Percentiles rank a stretch among this genome's conserved stretches.
Conservation (phyloP, 35 echinoderm and acorn worm species). For the Hemicentrotus pulcherrimus region DNA sequence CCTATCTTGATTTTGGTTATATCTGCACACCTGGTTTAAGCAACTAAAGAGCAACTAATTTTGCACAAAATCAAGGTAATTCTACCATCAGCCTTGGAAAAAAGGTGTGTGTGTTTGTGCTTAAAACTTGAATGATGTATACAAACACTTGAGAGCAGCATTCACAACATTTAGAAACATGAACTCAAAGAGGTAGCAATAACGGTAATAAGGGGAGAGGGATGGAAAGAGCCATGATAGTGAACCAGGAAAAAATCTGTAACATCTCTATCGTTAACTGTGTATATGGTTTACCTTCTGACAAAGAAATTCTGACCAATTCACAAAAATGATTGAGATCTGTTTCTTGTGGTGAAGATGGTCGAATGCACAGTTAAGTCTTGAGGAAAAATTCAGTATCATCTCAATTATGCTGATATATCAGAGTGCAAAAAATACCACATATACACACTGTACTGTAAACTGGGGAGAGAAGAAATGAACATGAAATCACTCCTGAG, state of each 20-base stretch:
- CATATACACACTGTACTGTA: not conserved
- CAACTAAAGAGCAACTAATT: not conserved
- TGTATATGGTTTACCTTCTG: not conserved
- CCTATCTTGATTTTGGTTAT: not conserved
- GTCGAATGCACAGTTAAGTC: not conserved
- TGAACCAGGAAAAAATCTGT: not conserved
- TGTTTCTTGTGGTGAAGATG: not conserved
- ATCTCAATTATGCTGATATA: not conserved
- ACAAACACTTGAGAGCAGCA: too few species aligned
- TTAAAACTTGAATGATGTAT: too few species aligned
- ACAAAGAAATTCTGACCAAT: not conserved
- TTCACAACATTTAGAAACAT: too few species aligned
- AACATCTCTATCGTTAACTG: not conserved
- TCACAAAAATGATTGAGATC: not conserved
- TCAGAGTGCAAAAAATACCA: not conserved
- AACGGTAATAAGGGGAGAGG: not conserved
- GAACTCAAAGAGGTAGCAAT: not conserved
- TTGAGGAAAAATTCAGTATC: not conserved
- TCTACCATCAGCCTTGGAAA: too few species aligned
- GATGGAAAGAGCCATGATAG: not conserved
- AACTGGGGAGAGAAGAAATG: not conserved
- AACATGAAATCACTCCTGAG: not conserved
- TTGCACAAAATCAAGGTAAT: not conserved
- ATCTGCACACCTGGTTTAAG: not conserved
- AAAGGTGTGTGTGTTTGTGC: too few species aligned